Base-by-base conservation (phyloP, 1,140 invertebrate species). In the Drosophila micromelanica region DNA sequence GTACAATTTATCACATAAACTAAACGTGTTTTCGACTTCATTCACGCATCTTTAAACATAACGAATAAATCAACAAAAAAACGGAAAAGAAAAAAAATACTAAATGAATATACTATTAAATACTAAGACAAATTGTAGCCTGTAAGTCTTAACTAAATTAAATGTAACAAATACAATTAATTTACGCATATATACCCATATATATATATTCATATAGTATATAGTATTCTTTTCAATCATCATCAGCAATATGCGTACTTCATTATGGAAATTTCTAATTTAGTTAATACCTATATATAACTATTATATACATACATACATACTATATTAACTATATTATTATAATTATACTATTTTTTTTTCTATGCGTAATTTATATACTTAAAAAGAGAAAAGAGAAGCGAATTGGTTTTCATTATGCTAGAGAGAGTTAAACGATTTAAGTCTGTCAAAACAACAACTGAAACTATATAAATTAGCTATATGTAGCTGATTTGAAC, bases 401-500 rank as follows among this genome's bases (percentile, higher is more conserved):
- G 32, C 6, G 8, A 1, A 35, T 35, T 35, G 6, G 32, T 46
- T 37, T 43, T 11, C 35, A 42, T 63, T 38, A 55, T 63, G 67
- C 67, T 70, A 70, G 57, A 62, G 48, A 70, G 67, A 63, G 57
- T 70, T 70, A 70, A 69, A 54, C 46, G 23, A 55, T 54, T 67
- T 23, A 69, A 52, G 20, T 52, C 45, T 69, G 65, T 52, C 37
- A 57, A 69, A 69, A 52, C 61, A 64, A 64, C 61, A 43, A 64
- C 64, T 68, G 64, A 68, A 59, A 32, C 45, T 48, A 48, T 27
- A 48, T 9, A 60, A 15, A 38, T 68, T 42, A 55, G 40, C 61
- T 64, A n/a, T 64, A 64, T 27, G 13, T 38, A 23, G 20, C 5
- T 30, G 46, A 30, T 49, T 23, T 23, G 20, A n/a, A 13, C 12